phyloP scores from a whole-genome alignment of 2,888 invertebrate species.

The Apamea monoglypha region DNA sequence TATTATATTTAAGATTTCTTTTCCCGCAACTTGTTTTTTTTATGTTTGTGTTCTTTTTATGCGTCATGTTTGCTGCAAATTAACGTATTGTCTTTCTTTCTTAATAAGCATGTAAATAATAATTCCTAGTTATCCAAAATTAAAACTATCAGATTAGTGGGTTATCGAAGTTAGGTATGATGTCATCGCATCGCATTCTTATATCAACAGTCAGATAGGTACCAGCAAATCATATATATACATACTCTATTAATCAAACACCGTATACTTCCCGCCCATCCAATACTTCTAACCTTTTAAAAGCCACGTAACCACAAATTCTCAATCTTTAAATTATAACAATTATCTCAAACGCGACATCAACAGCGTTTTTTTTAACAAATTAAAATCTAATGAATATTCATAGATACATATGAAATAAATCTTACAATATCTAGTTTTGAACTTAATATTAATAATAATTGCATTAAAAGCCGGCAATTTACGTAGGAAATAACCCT shows the following conservation, averaged over 20 bases:
- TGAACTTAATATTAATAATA: constrained; percentile 59
- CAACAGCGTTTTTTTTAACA: constrained; percentile 16
- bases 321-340: constrained; percentile 1
- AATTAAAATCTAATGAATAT: constrained; percentile 63
- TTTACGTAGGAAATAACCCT: constrained; percentile 64
- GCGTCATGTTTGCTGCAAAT: no score
- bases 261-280: constrained; percentile 6
- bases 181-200: constrained; percentile 1
- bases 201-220: neutral
- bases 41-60: no score
- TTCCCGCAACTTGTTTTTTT: no score
- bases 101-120: no score
- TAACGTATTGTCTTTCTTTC: no score
- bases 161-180: neutral
- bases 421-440: constrained; percentile 61
- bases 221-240: constrained; percentile 12
- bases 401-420: constrained; percentile 58
- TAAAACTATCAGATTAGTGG: neutral
- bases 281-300: constrained; percentile 19
- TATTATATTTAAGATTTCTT: no score
- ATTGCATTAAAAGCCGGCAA: constrained; percentile 65
- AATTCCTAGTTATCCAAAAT: no score
- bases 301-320: neutral
- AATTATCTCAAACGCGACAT: constrained; percentile 26
- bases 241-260: neutral